Evolutionary conservation across 2,113 vertebrate species (phyloP).

Genomic region (Spheniscus mendiculus): DNA sequence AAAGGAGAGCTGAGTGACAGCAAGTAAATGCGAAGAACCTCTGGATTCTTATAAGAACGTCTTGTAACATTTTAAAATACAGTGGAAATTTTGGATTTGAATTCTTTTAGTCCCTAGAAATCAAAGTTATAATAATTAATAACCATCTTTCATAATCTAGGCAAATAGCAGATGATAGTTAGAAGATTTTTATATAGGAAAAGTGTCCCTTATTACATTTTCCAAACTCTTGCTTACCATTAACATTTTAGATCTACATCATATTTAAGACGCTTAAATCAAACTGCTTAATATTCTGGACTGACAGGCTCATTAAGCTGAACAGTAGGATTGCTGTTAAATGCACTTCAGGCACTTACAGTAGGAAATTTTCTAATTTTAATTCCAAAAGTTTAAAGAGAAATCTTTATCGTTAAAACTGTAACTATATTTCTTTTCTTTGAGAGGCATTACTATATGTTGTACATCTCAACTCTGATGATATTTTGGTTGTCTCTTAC

Average conservation of each 20-base stretch:
- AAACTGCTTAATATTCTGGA: slow-evolving; percentile 11
- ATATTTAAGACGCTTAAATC: slow-evolving; percentile 25
- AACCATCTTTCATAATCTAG: not conserved
- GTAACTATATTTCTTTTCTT: not conserved
- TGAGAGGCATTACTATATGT: not conserved
- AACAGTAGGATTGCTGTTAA: slow-evolving; percentile 23
- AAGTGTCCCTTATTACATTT: not conserved
- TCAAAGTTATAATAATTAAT: not conserved
- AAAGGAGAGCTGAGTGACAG: not conserved
- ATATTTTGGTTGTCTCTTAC: not conserved
- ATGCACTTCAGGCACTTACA: slow-evolving; percentile 17
- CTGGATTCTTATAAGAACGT: not conserved
- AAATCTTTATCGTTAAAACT: not conserved
- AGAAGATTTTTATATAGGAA: not conserved
- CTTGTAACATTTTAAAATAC: not conserved
- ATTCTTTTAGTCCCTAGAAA: not conserved
- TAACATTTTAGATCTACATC: slow-evolving; percentile 11
- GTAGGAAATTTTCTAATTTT: slow-evolving; percentile 3
- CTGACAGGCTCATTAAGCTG: slow-evolving; percentile 29
- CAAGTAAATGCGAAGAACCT: not conserved
- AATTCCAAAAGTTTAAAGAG: slow-evolving; percentile 31
- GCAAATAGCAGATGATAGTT: not conserved
- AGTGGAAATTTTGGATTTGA: not conserved
- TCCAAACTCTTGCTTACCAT: slow-evolving; percentile 15
- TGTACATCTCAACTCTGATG: not conserved